Conservation (phyloP, 92 coral and sea anemone species). For the Epizoanthus scotinus region DNA sequence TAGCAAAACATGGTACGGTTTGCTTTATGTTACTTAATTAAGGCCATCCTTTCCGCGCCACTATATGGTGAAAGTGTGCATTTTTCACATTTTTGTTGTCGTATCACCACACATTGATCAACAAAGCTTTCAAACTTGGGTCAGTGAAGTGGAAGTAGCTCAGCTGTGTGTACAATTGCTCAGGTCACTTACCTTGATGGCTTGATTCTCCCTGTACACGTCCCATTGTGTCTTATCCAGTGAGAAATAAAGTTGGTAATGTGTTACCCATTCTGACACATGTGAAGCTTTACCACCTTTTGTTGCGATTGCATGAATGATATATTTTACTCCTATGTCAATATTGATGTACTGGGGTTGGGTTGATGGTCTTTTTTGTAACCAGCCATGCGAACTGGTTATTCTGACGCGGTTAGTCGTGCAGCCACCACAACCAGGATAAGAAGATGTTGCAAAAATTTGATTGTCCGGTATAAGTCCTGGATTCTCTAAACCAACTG, state of each 20-base stretch:
- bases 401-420: background rate
- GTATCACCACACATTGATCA: no score
- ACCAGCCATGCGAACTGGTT: background rate
- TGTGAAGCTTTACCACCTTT: background rate
- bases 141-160: no score
- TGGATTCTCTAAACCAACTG: conserved; percentile 11
- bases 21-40: no score
- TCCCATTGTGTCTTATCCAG: background rate
- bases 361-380: background rate
- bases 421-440: background rate
- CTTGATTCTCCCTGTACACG: no score
- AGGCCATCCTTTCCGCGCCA: no score
- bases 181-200: no score
- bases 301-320: conserved; percentile 11
- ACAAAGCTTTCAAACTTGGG: no score
- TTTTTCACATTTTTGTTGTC: no score
- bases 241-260: background rate
- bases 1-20: no score
- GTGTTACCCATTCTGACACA: background rate
- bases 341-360: background rate
- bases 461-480: conserved; percentile 14
- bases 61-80: no score
- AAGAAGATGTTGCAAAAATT: background rate
- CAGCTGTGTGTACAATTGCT: no score
- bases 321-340: conserved; percentile 7